Evolutionary conservation across 2,797 vertebrate species (phyloP).

Genomic region (Pseudomugil tenellus): DNA sequence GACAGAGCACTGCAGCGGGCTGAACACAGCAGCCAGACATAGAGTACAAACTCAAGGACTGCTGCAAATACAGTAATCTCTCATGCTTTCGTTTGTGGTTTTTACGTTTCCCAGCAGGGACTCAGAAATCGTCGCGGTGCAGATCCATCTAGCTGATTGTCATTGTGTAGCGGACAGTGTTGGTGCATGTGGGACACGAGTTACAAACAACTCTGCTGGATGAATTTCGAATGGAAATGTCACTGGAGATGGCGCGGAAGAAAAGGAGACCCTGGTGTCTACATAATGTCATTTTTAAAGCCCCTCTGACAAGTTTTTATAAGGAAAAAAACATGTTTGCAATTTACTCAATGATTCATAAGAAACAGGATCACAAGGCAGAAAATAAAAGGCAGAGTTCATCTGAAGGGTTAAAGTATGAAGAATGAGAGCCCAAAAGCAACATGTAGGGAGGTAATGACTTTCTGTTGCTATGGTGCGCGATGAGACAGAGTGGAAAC

Average conservation of each 20-base stretch:
- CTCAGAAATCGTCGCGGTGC: constrained; percentile 30
- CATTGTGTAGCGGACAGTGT: constrained; percentile 33
- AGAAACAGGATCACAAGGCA: constrained; percentile 20
- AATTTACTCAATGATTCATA: constrained; percentile 41
- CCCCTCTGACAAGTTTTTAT: constrained; percentile 13
- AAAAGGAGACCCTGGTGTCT: constrained; percentile 13
- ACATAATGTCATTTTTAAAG: constrained; percentile 8
- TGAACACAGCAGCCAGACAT: constrained; percentile 38
- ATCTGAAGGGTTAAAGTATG: constrained; percentile 27
- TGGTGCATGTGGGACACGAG: constrained; percentile 44
- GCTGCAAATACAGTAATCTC: constrained; percentile 67
- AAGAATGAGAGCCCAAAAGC: constrained; percentile 26
- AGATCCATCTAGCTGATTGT: constrained; percentile 65
- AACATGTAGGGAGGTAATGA: constrained; percentile 38
- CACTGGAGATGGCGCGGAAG: neutral
- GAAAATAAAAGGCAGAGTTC: constrained; percentile 34
- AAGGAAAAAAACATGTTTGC: constrained; percentile 23
- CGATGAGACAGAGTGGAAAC: constrained; percentile 47
- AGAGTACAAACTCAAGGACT: constrained; percentile 68
- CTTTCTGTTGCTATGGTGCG: constrained; percentile 53
- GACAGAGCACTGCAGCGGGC: constrained; percentile 56
- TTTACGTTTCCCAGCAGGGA: constrained; percentile 46
- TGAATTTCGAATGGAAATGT: constrained; percentile 40
- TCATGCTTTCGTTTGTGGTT: constrained; percentile 57
- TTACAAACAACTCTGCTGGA: constrained; percentile 52